phyloP scores from a whole-genome alignment of 2,888 invertebrate species.

The Malacosoma neustria region DNA sequence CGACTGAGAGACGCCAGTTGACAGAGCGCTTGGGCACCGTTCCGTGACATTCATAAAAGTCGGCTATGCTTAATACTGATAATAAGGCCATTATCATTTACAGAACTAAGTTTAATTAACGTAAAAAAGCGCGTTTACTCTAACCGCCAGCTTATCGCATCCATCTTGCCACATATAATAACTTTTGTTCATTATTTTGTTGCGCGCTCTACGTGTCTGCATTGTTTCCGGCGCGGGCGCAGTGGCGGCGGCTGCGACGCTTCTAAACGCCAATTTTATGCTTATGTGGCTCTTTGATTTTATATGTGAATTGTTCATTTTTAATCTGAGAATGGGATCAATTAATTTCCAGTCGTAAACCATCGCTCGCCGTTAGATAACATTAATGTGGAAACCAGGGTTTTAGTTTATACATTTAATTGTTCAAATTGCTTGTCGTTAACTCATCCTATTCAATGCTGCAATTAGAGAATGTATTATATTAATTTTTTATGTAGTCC shows the following conservation, averaged over 20 bases:
- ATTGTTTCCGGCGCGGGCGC: constrained; percentile 57
- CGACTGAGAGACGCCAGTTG: neutral
- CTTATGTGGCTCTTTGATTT: constrained; percentile 49
- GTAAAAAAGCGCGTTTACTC: constrained; percentile 71
- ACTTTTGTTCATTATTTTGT: constrained; percentile 71
- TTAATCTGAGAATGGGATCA: constrained; percentile 35
- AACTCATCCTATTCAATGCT: neutral
- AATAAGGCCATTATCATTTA: constrained; percentile 67
- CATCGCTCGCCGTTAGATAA: constrained; percentile 19
- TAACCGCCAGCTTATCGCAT: constrained; percentile 57
- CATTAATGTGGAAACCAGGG: constrained; percentile 22
- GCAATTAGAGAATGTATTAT: neutral
- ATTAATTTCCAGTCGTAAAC: constrained; percentile 44
- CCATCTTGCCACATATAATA: constrained; percentile 64
- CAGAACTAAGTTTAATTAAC: constrained; percentile 71
- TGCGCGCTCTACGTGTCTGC: constrained; percentile 48
- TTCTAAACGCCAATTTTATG: constrained; percentile 59
- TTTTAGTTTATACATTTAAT: constrained; percentile 9
- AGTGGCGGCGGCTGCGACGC: constrained; percentile 22
- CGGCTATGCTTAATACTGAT: constrained; percentile 42
- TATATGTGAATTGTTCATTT: constrained; percentile 28
- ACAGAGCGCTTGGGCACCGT: neutral
- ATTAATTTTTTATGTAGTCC: neutral
- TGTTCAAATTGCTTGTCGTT: neutral
- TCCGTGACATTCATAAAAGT: neutral